phyloP scores from a whole-genome alignment of 1,140 invertebrate species.

The Euwallacea fornicatus region DNA sequence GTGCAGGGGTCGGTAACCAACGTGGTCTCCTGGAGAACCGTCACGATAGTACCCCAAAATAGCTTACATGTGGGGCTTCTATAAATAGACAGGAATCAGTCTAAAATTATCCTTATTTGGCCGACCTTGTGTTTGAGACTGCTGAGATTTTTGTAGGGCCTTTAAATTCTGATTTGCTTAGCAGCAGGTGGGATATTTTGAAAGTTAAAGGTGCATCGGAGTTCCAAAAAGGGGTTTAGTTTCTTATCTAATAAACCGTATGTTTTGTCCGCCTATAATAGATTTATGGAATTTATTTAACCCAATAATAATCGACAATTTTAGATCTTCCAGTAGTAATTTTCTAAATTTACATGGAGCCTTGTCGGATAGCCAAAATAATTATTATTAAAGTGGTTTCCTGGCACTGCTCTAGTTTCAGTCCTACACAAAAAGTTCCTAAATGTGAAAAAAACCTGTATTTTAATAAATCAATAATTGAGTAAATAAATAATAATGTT shows the following conservation, averaged over 20 bases:
- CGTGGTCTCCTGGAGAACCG: too few species aligned
- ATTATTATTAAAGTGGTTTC: slow-evolving; percentile 11
- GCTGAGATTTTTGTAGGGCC: too few species aligned
- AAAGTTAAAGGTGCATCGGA: too few species aligned
- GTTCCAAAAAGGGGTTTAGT: too few species aligned
- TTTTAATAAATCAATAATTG: too few species aligned
- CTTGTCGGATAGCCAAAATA: slow-evolving; percentile 26
- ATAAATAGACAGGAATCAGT: slow-evolving; percentile 29
- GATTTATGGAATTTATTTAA: slow-evolving; percentile 16
- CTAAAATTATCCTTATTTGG: slow-evolving; percentile 42
- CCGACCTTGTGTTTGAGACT: slow-evolving; percentile 11
- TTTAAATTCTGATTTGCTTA: too few species aligned
- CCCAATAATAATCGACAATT: slow-evolving; percentile 15
- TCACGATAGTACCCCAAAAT: slow-evolving; percentile 28
- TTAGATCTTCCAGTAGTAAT: slow-evolving; percentile 2
- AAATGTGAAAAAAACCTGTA: background rate
- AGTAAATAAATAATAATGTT: too few species aligned
- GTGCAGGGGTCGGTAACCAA: too few species aligned
- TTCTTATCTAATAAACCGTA: too few species aligned
- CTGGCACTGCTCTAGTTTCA: background rate
- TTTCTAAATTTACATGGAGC: slow-evolving; percentile 23
- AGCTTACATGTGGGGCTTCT: slow-evolving; percentile 40
- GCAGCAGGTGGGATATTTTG: too few species aligned
- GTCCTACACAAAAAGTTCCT: background rate
- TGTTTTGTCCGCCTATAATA: background rate